Percentiles rank a stretch among this genome's conserved stretches.
Conservation (phyloP, 2,888 invertebrate species). For the Limenitis camilla region DNA sequence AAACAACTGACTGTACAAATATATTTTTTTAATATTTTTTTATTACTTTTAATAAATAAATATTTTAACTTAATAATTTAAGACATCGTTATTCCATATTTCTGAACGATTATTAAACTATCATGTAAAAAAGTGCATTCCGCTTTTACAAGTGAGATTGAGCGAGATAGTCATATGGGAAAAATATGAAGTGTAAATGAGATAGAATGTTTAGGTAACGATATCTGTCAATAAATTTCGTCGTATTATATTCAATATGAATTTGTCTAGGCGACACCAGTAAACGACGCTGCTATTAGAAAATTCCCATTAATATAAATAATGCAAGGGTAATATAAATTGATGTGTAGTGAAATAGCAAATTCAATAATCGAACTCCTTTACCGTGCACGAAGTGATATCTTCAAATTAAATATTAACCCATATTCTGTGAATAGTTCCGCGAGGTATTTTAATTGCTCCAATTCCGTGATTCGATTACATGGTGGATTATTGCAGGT, state of each 20-base stretch:
- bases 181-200: too few species aligned
- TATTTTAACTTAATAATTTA: too few species aligned
- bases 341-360: slow-evolving; percentile 13
- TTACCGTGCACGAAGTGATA: slow-evolving; percentile 10
- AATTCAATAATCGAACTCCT: background rate
- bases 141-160: too few species aligned
- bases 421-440: slow-evolving; percentile 30
- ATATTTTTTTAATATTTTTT: too few species aligned
- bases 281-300: slow-evolving; percentile 52
- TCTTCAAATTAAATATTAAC: slow-evolving; percentile 26
- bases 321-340: slow-evolving; percentile 48
- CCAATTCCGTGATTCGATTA: slow-evolving; percentile 46
- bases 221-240: slow-evolving; percentile 22
- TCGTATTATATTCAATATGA: slow-evolving; percentile 38
- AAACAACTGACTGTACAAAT: too few species aligned
- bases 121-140: too few species aligned
- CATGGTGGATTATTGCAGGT: slow-evolving; percentile 47
- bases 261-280: slow-evolving; percentile 48
- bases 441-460: slow-evolving; percentile 64
- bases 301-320: slow-evolving; percentile 42
- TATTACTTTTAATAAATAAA: too few species aligned
- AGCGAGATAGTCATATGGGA: too few species aligned
- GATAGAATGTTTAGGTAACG: too few species aligned
- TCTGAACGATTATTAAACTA: too few species aligned
- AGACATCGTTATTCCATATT: too few species aligned